These are phyloP conservation scores for Tyto alba DNA, from an alignment of 2,113 vertebrate genomes.

Conservation along the genomic window DNA sequence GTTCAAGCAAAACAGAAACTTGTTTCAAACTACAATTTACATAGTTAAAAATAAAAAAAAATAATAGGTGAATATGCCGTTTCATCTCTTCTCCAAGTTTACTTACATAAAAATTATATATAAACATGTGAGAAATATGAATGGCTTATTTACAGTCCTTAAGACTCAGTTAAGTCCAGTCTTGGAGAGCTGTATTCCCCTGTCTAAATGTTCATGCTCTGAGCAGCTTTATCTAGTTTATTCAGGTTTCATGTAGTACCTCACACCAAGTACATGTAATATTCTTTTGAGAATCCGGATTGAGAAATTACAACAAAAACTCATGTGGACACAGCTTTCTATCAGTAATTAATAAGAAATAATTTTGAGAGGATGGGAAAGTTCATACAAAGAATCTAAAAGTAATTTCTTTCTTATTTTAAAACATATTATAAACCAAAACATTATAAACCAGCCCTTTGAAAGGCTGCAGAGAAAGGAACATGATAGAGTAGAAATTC, in stretches of 20 bases:
- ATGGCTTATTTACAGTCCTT: neutral
- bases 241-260: neutral
- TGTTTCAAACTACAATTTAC: neutral
- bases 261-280: neutral
- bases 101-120: neutral
- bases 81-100: neutral
- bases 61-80: neutral
- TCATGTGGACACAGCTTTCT: neutral
- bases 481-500: fast-evolving
- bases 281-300: neutral
- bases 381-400: neutral
- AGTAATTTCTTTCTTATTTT: neutral
- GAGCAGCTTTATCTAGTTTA: neutral
- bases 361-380: neutral
- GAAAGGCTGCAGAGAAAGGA: neutral
- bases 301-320: neutral
- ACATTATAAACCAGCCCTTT: neutral
- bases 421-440: neutral
- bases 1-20: neutral
- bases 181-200: neutral
- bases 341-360: neutral
- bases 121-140: neutral
- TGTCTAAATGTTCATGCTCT: neutral
- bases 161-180: neutral
- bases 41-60: neutral